Evolutionary conservation across 2,113 vertebrate genomes (phyloP).

Genomic region (Podocnemis expansa): DNA sequence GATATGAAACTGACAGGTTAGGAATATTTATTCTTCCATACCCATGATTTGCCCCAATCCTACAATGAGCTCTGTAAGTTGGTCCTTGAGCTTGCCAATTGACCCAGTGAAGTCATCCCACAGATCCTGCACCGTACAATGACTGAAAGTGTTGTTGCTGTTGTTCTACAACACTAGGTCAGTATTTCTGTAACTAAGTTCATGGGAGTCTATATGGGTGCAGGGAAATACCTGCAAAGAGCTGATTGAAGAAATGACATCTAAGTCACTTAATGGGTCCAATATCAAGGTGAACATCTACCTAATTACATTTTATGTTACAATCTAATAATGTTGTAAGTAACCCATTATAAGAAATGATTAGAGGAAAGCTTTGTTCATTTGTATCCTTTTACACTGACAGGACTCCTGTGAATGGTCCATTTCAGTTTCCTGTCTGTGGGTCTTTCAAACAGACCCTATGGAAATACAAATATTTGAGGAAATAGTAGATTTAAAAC

Average conservation of each 20-base stretch:
- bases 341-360: background rate
- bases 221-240: background rate
- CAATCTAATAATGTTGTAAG: background rate
- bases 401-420: background rate
- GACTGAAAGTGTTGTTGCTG: too few relatives aligned
- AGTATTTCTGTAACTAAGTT: too few relatives aligned
- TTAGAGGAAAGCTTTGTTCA: background rate
- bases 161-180: too few relatives aligned
- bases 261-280: background rate
- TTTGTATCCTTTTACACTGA: background rate
- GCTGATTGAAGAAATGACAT: background rate
- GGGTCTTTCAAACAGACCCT: background rate
- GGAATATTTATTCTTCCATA: too few relatives aligned
- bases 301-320: background rate
- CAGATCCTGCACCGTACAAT: background rate
- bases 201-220: background rate
- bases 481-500: background rate
- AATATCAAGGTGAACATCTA: background rate
- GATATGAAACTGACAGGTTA: too few relatives aligned
- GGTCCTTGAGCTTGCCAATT: background rate
- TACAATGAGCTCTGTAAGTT: background rate
- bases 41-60: background rate
- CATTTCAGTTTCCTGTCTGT: background rate
- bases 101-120: background rate
- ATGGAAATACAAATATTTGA: background rate